Base-by-base conservation (phyloP, 2,797 vertebrate genomes). In the Silurus aristotelis region DNA sequence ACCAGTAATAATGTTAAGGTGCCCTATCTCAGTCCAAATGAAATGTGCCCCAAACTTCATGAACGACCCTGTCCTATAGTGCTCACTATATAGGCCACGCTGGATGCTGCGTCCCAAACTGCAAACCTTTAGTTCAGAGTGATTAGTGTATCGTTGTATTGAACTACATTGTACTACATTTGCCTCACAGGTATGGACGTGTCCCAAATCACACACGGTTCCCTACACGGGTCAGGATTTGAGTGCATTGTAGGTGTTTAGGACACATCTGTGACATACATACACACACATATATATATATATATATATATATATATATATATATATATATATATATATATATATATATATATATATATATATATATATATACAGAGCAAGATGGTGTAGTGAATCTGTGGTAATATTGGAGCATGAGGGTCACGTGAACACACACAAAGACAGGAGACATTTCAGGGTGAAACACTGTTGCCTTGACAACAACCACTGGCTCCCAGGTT, bases 401-500 rank as follows among this genome's bases (percentile, higher is more conserved):
- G 43, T 79, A 43, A 79, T 43, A 17, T n/a, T 63, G 31, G 31
- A 46, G 67, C 3, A 13, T 25, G 43, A 52, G 52, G 56, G n/a
- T 52, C 31, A 78, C 75, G 48, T 52, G 6, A 9, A 66, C 60
- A 84, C 83, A 81, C 73, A 80, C 80, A 86, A 46, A 73, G 71
- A 52, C 38, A 92, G 90, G 91, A 88, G 89, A 91, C 91, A 89
- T 93, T 91, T 94, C 92, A 94, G 94, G 94, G 93, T 95, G 93
- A 95, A 93, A 92, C 87, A 92, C 87, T 82, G 94, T 95, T 91
- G 64, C 93, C 91, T 90, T 94, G 92, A 95, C 92, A 94, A 95
- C 95, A 76, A 87, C 86, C 93, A 92, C 94, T 94, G 93, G 93
- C 93, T 94, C 89, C 90, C 82, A 84, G 88, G 93, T 96, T 92